phyloP scores from a whole-genome alignment of 1,140 invertebrate genomes.

The Plodia interpunctella region DNA sequence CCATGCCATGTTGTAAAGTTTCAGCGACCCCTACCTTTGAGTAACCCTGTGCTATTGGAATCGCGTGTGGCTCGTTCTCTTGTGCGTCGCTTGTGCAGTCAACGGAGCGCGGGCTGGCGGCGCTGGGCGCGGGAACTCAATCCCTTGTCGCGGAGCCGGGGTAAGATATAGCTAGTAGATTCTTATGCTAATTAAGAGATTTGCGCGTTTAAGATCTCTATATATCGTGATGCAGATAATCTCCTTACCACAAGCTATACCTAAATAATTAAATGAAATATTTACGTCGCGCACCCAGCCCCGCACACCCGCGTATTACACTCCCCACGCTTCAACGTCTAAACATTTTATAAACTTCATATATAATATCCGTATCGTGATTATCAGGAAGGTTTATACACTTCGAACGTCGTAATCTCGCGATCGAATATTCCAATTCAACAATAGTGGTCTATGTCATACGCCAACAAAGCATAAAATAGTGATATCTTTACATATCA shows the following conservation, averaged over 20 bases:
- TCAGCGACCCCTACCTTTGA: too few species aligned
- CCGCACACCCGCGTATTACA: conserved; percentile 20
- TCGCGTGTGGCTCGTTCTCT: conserved; percentile 48
- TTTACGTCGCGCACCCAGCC: background rate
- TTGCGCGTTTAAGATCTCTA: background rate
- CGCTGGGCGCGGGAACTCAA: conserved; percentile 10
- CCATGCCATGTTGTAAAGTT: too few species aligned
- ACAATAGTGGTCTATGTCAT: conserved; percentile 66
- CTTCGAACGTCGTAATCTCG: conserved; percentile 42
- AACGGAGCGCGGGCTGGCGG: conserved; percentile 13
- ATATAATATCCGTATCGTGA: conserved; percentile 55
- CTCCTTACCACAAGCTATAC: background rate
- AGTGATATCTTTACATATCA: conserved; percentile 76
- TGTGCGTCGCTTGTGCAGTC: conserved; percentile 55
- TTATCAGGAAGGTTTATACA: conserved; percentile 54
- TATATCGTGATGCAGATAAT: background rate
- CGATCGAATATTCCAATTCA: conserved; percentile 50
- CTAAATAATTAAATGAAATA: background rate
- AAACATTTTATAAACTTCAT: conserved; percentile 42
- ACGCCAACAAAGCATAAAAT: conserved; percentile 76
- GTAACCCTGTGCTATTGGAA: conserved; percentile 43
- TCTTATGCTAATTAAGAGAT: background rate
- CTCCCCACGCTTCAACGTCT: conserved; percentile 45
- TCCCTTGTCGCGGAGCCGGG: conserved; percentile 11
- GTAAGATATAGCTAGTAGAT: background rate